These are phyloP conservation scores for Lithobates sylvaticus DNA, from an alignment of 2,797 vertebrate genomes.

Conservation along the genomic window DNA sequence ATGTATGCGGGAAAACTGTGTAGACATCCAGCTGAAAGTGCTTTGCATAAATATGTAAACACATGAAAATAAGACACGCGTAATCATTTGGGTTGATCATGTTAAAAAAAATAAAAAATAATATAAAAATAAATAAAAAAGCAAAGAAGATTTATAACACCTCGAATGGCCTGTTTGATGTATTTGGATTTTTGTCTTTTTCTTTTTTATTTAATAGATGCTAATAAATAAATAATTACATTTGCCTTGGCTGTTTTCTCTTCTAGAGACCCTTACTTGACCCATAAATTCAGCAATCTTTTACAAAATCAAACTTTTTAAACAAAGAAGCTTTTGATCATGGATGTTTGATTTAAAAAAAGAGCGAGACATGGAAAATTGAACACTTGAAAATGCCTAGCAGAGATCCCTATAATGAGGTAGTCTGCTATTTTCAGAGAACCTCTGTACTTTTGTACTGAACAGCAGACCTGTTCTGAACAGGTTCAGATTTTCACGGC, in stretches of 20 bases:
- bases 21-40: background rate
- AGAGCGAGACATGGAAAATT: background rate
- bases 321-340: too few relatives aligned
- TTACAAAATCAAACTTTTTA: too few relatives aligned
- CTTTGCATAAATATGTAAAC: background rate
- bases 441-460: background rate
- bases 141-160: too few relatives aligned
- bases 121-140: too few relatives aligned
- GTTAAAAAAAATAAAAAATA: too few relatives aligned
- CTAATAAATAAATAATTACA: background rate
- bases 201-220: background rate
- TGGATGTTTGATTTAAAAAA: background rate
- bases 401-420: background rate
- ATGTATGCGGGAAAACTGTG: background rate
- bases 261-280: background rate
- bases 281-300: background rate
- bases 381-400: background rate
- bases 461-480: background rate
- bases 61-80: background rate
- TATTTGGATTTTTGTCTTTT: background rate
- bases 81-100: background rate
- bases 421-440: background rate
- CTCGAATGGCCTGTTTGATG: background rate
- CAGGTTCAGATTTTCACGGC: background rate
- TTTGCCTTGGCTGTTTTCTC: background rate